These are phyloP conservation scores for Oophaga sylvatica DNA, from an alignment of 2,797 vertebrate species.

Conservation along the genomic window DNA sequence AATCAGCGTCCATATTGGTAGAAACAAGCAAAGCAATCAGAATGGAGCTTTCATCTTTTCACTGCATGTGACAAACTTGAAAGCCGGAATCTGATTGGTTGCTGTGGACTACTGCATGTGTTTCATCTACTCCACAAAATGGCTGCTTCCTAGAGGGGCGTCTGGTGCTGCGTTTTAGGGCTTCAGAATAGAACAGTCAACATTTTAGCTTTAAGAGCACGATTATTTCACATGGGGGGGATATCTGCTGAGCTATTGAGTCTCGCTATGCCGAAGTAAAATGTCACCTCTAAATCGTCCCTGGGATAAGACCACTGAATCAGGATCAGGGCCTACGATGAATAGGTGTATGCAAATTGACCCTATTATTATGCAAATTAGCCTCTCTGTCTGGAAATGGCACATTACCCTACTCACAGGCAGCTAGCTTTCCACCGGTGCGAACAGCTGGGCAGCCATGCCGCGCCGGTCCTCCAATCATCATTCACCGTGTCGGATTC, in stretches of 20 bases:
- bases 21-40: not conserved
- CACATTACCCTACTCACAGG: constrained; percentile 48
- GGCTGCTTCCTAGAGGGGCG: not conserved
- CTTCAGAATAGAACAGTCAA: not conserved
- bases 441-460: constrained; percentile 2
- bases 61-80: not conserved
- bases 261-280: not conserved
- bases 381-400: constrained; percentile 41
- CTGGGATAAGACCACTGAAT: constrained; percentile 18
- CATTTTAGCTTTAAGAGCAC: not conserved
- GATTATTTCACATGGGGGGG: not conserved
- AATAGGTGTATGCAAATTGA: constrained; percentile 55
- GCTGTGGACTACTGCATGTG: not conserved
- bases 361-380: constrained; percentile 60
- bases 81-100: not conserved
- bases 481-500: not conserved
- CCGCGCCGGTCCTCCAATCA: not conserved
- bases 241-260: not conserved
- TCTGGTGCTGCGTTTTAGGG: not conserved
- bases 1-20: not conserved
- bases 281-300: constrained; percentile 14
- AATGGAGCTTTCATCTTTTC: not conserved
- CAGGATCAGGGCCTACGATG: constrained; percentile 35
- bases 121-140: not conserved
- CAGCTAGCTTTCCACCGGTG: constrained; percentile 7